Conservation (phyloP, 2,113 vertebrate genomes). For the Phoxinus phoxinus region DNA sequence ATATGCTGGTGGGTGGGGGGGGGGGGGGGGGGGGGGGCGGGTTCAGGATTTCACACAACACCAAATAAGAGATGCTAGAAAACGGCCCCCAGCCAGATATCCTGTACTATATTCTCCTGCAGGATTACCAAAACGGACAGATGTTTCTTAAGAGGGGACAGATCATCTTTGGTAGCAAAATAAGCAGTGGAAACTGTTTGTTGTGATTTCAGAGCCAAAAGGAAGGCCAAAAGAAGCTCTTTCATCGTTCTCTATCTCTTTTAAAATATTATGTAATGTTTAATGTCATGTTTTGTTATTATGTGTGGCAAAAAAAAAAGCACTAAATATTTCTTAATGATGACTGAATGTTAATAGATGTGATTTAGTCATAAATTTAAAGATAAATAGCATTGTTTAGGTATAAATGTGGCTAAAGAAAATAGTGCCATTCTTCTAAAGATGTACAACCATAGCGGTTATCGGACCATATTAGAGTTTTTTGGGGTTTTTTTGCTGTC, state of each 20-base stretch:
- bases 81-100: conserved; percentile 69
- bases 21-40: conserved; percentile 69
- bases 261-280: neutral
- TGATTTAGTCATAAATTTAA: too few species aligned
- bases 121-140: conserved; percentile 66
- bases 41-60: conserved; percentile 72
- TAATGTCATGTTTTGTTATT: neutral
- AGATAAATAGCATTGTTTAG: neutral
- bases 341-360: neutral
- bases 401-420: neutral
- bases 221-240: neutral
- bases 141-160: conserved; percentile 60
- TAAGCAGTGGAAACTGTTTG: conserved; percentile 28
- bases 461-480: neutral
- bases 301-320: neutral
- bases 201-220: neutral
- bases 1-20: conserved; percentile 68
- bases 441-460: too few species aligned
- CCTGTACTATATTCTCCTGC: conserved; percentile 59
- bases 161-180: conserved; percentile 44
- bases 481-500: neutral
- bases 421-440: neutral
- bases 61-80: conserved; percentile 80
- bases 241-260: neutral
- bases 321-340: neutral